Evolutionary conservation across 1,140 invertebrate species (phyloP).

Genomic region (Drosophila ogumai): DNA sequence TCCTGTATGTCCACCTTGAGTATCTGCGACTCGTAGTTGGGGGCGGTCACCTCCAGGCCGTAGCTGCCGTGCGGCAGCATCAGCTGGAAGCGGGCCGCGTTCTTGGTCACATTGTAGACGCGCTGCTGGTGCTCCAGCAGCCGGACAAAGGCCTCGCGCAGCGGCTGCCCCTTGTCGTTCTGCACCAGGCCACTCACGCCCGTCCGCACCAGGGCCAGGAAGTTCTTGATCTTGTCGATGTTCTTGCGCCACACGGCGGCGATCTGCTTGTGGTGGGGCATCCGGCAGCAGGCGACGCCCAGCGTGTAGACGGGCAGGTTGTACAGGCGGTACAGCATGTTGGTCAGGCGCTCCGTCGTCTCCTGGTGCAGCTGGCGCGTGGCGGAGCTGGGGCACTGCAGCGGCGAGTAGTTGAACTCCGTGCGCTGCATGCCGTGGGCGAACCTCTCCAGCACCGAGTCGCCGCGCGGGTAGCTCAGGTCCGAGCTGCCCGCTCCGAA

Average conservation of each 20-base stretch:
- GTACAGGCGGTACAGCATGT: slow-evolving; percentile 86
- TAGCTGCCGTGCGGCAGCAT: slow-evolving; percentile 89
- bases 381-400: slow-evolving; percentile 65
- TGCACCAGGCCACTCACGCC: slow-evolving; percentile 90
- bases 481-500: slow-evolving; percentile 76
- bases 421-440: slow-evolving; percentile 71
- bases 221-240: slow-evolving; percentile 89
- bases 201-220: slow-evolving; percentile 86
- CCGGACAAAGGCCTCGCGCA: slow-evolving; percentile 90
- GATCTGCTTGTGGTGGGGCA: slow-evolving; percentile 88
- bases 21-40: slow-evolving; percentile 86
- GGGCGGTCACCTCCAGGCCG: slow-evolving; percentile 86
- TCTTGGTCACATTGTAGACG: slow-evolving; percentile 88
- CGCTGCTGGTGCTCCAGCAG: slow-evolving; percentile 87
- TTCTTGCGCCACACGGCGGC: slow-evolving; percentile 91
- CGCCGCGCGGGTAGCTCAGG: slow-evolving; percentile 61
- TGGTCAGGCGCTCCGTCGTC: slow-evolving; percentile 85
- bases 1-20: slow-evolving; percentile 83
- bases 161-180: slow-evolving; percentile 87
- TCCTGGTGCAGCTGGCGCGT: slow-evolving; percentile 60
- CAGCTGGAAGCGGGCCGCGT: slow-evolving; percentile 89
- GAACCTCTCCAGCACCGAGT: slow-evolving; percentile 73
- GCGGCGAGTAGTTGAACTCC: slow-evolving; percentile 74
- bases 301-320: slow-evolving; percentile 87
- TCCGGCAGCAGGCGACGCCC: slow-evolving; percentile 91